Conservation (phyloP, 2,888 invertebrate species). For the Drosophila longiperda region DNA sequence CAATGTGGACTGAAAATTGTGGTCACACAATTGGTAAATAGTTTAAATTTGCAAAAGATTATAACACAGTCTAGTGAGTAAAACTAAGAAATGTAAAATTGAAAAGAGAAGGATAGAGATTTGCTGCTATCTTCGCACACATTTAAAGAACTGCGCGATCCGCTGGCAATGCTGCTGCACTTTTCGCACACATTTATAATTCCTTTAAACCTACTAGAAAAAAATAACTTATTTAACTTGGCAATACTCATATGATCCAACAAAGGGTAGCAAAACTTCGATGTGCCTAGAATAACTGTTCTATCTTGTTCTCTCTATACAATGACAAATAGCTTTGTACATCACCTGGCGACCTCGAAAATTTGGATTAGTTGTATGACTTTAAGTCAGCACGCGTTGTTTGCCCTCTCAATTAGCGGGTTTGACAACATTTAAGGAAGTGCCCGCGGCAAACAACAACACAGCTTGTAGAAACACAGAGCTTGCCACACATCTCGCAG, state of each 20-base stretch:
- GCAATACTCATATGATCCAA: background rate
- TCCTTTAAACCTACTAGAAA: background rate
- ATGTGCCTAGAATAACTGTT: background rate
- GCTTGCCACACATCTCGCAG: constrained; percentile 64
- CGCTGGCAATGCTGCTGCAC: background rate
- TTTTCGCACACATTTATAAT: background rate
- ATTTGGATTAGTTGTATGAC: constrained; percentile 56
- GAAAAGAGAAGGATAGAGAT: background rate
- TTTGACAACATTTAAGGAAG: constrained; percentile 61
- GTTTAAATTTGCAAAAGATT: background rate
- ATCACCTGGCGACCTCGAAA: constrained; percentile 9
- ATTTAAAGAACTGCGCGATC: background rate
- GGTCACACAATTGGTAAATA: background rate
- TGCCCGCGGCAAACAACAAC: constrained; percentile 41
- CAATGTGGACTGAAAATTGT: background rate
- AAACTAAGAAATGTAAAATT: background rate
- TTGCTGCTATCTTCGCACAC: background rate
- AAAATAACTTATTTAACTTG: too few species aligned
- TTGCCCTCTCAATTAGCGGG: constrained; percentile 66
- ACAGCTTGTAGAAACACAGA: constrained; percentile 35
- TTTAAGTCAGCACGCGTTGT: constrained; percentile 70
- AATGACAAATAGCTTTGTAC: background rate
- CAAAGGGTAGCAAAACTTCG: background rate
- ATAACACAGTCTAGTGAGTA: too few species aligned
- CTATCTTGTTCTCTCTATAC: background rate